Conservation (phyloP, 2,797 vertebrate genomes). For the Muscicapa striata region DNA sequence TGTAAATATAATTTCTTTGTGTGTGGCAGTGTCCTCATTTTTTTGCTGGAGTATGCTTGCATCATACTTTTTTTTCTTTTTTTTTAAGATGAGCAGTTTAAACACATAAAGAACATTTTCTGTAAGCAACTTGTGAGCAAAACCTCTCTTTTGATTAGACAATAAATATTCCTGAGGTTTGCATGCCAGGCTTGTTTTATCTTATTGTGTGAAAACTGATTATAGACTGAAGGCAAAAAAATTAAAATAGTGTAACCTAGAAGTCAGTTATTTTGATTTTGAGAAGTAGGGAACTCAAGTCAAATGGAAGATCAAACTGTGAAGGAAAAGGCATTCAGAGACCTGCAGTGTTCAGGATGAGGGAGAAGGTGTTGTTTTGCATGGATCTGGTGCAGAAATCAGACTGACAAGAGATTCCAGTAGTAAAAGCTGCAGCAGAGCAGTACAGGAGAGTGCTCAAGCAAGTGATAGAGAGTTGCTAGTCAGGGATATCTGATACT, state of each 20-base stretch:
- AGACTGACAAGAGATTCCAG: neutral
- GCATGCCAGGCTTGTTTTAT: neutral
- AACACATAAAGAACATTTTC: neutral
- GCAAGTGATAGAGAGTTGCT: neutral
- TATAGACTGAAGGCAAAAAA: neutral
- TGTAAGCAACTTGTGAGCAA: neutral
- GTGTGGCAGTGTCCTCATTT: neutral
- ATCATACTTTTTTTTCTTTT: neutral
- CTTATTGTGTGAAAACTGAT: neutral
- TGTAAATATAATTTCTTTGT: neutral
- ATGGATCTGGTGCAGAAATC: neutral
- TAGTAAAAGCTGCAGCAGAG: neutral
- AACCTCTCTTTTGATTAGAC: neutral
- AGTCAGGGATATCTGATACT: neutral
- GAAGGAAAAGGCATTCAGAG: neutral
- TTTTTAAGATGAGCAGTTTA: neutral
- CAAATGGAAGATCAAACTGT: neutral
- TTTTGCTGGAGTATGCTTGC: neutral
- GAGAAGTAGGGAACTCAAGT: neutral
- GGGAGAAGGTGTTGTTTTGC: neutral
- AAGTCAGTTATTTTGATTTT: neutral
- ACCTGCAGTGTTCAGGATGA: neutral
- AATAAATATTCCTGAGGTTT: neutral
- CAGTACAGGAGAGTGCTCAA: accelerated
- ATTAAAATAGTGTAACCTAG: neutral